Base-by-base conservation (phyloP, 2,113 vertebrate genomes). In the Marcusenius ussheri region DNA sequence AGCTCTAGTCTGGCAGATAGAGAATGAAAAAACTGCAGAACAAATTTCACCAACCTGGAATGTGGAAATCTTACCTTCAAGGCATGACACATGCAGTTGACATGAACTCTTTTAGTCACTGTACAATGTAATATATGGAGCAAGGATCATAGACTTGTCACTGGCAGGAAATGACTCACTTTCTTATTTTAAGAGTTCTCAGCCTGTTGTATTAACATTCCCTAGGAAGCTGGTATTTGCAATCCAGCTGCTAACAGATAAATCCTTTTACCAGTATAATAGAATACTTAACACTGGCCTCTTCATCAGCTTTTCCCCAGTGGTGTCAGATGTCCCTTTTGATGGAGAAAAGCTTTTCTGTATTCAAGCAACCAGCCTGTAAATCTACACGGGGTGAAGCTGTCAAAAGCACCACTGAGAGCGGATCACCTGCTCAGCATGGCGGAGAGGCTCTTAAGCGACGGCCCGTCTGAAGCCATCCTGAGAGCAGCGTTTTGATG, bases 1-100 rank as follows among this genome's bases (percentile, higher is more conserved):
- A 85, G 84, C 3, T 95, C 95, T 24, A 96, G 92, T 39, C 96
- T 97, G 86, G 0, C 77, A 47, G 24, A 39, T 5, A 62, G 19
- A 31, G 21, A 45, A 19, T 21, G 0, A 62, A n/a, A 49, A 39
- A 31, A 89, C 3, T 27, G n/a, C 74, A 84, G 8, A n/a, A 24
- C 24, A 47, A 45, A 45, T 47, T 84, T 47, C 46, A 24, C 15
- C 31, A 83, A 45, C 42, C 15, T 45, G 42, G 42, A 83, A 45
- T 45, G 39, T 19, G 39, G 31, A 83, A 83, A 45, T 24, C 77
- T 83, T 83, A 83, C 31, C 35, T 83, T 24, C 31, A 19, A 21
- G 42, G 35, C 7, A 24, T 11, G 45, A 47, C 3, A 3, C 83
- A 84, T 21, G 3, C 45, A 47, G 19, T 47, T 84, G 1, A 21